Percentiles rank a stretch among this genome's conserved stretches.
Conservation (phyloP, 2,888 invertebrate genomes). For the Scaptodrosophila latifasciaeformis region DNA sequence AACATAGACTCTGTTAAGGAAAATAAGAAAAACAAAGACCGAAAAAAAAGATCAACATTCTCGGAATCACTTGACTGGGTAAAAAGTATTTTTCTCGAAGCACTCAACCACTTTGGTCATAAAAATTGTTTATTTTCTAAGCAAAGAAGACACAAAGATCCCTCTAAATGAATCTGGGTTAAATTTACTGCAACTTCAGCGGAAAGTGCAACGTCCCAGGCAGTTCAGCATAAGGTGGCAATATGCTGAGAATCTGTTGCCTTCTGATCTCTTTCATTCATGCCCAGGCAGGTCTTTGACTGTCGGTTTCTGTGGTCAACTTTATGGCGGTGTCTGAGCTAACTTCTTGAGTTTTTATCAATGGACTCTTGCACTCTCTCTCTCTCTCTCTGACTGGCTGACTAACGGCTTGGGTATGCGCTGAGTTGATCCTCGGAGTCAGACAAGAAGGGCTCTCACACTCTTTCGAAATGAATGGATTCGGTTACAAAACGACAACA, state of each 20-base stretch:
- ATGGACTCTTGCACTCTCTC: slow-evolving; percentile 40
- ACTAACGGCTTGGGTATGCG: slow-evolving; percentile 22
- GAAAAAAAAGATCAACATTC: slow-evolving; percentile 32
- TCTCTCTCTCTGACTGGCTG: too few relatives aligned
- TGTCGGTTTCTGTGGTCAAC: slow-evolving; percentile 26
- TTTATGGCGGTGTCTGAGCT: slow-evolving; percentile 3
- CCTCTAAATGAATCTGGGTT: slow-evolving; percentile 44
- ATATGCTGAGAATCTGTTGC: slow-evolving; percentile 37
- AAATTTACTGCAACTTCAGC: slow-evolving; percentile 45
- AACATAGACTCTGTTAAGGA: too few relatives aligned
- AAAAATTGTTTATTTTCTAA: slow-evolving; percentile 33
- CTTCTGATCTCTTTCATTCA: slow-evolving; percentile 27
- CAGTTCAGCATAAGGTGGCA: slow-evolving; percentile 50
- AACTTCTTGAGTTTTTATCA: slow-evolving; percentile 39
- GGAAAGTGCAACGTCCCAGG: slow-evolving; percentile 37
- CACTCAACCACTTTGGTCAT: slow-evolving; percentile 38
- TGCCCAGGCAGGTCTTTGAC: slow-evolving; percentile 23
- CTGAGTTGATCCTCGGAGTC: slow-evolving; percentile 16
- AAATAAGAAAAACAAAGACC: too few relatives aligned
- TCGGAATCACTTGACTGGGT: slow-evolving; percentile 54
- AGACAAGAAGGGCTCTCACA: slow-evolving; percentile 4
- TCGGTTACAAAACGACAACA: slow-evolving; percentile 47
- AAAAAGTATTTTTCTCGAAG: slow-evolving; percentile 28
- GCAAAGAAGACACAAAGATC: not conserved
- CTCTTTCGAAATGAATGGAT: slow-evolving; percentile 29